Evolutionary conservation across 2,888 invertebrate genomes (phyloP).

Genomic region (Girardia tigrina): DNA sequence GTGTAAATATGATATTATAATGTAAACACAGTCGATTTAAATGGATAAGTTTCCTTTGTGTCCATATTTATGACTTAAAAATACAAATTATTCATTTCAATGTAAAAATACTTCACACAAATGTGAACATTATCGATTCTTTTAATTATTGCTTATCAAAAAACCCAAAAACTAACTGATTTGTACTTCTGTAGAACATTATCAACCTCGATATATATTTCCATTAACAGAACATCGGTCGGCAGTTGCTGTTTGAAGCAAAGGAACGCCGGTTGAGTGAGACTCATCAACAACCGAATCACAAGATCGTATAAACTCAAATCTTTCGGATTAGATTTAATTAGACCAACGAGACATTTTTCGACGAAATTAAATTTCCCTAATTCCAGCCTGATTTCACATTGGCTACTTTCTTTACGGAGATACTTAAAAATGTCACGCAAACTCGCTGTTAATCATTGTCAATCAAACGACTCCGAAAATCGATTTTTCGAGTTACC

Average conservation of each 20-base stretch:
- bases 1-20: too few relatives aligned
- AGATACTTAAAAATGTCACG: constrained; percentile 57
- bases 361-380: constrained; percentile 74
- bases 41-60: too few relatives aligned
- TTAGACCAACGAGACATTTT: constrained; percentile 75
- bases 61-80: too few relatives aligned
- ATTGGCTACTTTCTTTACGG: constrained; percentile 72
- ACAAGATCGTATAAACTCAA: constrained; percentile 71
- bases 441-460: background rate
- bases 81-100: too few relatives aligned
- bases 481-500: too few relatives aligned
- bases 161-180: constrained; percentile 54
- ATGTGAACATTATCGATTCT: too few relatives aligned
- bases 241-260: constrained; percentile 73
- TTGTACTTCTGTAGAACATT: constrained; percentile 70
- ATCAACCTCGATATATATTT: constrained; percentile 67
- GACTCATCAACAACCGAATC: constrained; percentile 72
- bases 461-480: too few relatives aligned
- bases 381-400: constrained; percentile 71
- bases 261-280: constrained; percentile 76
- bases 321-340: constrained; percentile 62
- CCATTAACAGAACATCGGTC: constrained; percentile 61
- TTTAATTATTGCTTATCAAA: too few relatives aligned
- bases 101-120: too few relatives aligned
- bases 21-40: too few relatives aligned